Evolutionary conservation across 2,888 invertebrate species (phyloP), one percentile per base, ranked within the genome.

Genomic region (Acronicta alni): DNA sequence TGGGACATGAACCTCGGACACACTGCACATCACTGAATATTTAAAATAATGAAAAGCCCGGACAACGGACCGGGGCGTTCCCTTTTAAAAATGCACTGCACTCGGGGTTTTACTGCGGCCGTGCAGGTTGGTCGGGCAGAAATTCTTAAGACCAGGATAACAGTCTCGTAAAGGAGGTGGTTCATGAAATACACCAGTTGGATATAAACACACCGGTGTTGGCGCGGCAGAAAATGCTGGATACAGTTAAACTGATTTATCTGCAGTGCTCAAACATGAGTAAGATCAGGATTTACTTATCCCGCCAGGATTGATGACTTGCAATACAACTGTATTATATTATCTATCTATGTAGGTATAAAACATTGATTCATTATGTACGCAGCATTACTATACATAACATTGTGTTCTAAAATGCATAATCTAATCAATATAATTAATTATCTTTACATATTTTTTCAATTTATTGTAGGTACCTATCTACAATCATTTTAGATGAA

Each of bases 41-140:
- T 93, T 91, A 87, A 90, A 90, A 91, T 92, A 93, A 93, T 92
- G 92, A 92, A 93, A 91, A 89, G 87, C 86, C 84, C 79, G 83
- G 83, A 84, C 86, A 81, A 77, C 79, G 70, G 79, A 72, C 82
- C 78, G 89, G 93, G 93, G 91, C 89, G 91, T 89, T 89, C 85
- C 92, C 89, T 88, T 89, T 93, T 92, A 92, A 93, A 93, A 93
- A 93, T 93, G 92, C 93, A 93, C 93, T 92, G 91, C 93, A 93
- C 91, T 89, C 75, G 75, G 79, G 80, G 83, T 89, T 93, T 93
- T 89, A 91, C 85, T 90, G 85, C 92, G 85, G 82, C 87, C 86
- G 84, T 89, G 91, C 92, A 93, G 93, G 93, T 93, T 92, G 93
- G 92, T 90, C 86, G 88, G 80, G 78, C 84, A 81, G 87, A 89